Base-by-base conservation (phyloP, 2,113 vertebrate species). In the Sceloporus undulatus region DNA sequence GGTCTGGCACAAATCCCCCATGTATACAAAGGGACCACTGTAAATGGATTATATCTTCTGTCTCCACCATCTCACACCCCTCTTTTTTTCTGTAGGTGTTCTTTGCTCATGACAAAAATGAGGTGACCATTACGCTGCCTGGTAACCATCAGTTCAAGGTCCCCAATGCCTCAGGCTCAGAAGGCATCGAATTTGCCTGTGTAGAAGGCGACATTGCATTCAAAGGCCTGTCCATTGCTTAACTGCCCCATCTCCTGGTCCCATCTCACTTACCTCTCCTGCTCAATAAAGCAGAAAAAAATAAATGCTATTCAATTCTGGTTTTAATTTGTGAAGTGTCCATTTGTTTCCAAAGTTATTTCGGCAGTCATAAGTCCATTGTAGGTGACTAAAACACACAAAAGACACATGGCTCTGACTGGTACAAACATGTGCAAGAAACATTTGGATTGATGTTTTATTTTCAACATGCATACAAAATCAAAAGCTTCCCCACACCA, bases 61-160 rank as follows among this genome's bases (percentile, higher is more conserved):
- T 10, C 25, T 19, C 59, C 38, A 89, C 38, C 88, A 34, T 92
- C 65, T 89, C 40, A 88, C 27, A 91, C 38, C 82, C 84, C 2
- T 2, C 7, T 90, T 91, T 92, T 68, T 66, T 9, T 19, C 62
- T 87, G 54, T 90, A 97, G 97, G 65, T 97, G 16, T 82, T 90
- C 85, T 73, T 97, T 40, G 0, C 0, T 19, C 82, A 97, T 23
- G 92, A 96, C 90, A 81, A 93, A 88, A 90, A 88, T 0, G 94
- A 96, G 54, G 25, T 97, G 91, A 95, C 92, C 21, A 66, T 97
- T 92, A 89, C 88, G 9, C 79, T 97, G 87, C 95, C 94, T 3
- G 96, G 94, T 16, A 94, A 92, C 5, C 85, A 95, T 29, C 86
- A 95, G n/a, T 95, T 97, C 92, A 96, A 95, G 0, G 96, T 97